Evolutionary conservation across 1,140 invertebrate genomes (phyloP), one percentile per base, ranked within the genome.

Genomic region (Globodera rostochiensis): DNA sequence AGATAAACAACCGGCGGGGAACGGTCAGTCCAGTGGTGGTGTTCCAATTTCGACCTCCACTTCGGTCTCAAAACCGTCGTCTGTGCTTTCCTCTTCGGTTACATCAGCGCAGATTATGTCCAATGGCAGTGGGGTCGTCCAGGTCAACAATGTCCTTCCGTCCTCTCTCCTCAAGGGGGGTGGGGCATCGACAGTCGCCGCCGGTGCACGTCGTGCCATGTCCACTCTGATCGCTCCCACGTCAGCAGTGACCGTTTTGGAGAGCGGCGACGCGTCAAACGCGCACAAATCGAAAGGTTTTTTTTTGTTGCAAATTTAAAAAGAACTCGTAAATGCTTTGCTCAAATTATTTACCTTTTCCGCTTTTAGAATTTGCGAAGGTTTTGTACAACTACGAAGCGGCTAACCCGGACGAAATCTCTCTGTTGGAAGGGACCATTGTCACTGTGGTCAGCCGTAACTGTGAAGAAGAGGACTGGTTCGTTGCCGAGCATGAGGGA

Each of bases 401-500:
- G 13, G 87, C 89, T n/a, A 90, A 91, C 81, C 89, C 90, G 6
- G 91, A 91, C 81, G 91, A 91, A 80, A 77, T 91, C 36, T 87
- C 83, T 19, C 81, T 91, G 66, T 82, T 87, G 47, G 89, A 89
- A 82, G 90, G 90, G 19, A 88, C 91, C 19, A 80, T 89, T 9
- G 81, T 91, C 9, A 87, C 79, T 15, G 84, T 85, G 25, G 21
- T 85, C 0, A 83, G 90, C 13, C 73, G 90, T 1, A 93, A 92
- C 86, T 93, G 94, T 60, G 94, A 95, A 70, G 97, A 98, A 91
- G 94, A 94, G 86, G 95, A 95, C 66, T 98, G 96, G 97, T 98
- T 96, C 96, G 94, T 94, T 90, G 97, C 96, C 73, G 96, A 98
- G 91, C 86, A 96, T 0, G 93, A 93, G 83, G 96, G 96, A 49